These are phyloP conservation scores for Apoda limacodes DNA, from an alignment of 2,888 invertebrate species.

Conservation along the genomic window DNA sequence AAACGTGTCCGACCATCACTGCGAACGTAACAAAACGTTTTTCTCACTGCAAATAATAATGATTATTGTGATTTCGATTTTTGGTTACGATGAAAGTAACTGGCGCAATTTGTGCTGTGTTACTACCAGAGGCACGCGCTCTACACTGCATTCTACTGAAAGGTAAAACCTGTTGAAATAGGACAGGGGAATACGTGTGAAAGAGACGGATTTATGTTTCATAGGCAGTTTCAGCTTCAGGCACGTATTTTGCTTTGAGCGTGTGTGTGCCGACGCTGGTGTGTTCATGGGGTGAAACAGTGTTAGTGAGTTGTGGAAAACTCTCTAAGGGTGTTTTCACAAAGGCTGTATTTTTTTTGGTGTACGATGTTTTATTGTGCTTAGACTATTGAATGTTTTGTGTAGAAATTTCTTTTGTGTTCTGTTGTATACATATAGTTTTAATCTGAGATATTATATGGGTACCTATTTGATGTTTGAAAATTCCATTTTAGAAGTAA, in stretches of 20 bases:
- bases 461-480: too few relatives aligned
- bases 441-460: too few relatives aligned
- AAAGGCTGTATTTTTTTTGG: slow-evolving; percentile 10
- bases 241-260: slow-evolving; percentile 52
- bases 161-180: slow-evolving; percentile 70
- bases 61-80: too few relatives aligned
- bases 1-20: slow-evolving; percentile 38
- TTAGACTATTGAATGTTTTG: too few relatives aligned
- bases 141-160: slow-evolving; percentile 59
- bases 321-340: slow-evolving; percentile 61
- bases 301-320: slow-evolving; percentile 67
- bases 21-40: slow-evolving; percentile 38
- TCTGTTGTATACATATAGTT: too few relatives aligned
- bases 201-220: slow-evolving; percentile 31
- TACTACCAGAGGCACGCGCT: slow-evolving; percentile 66
- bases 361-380: too few relatives aligned
- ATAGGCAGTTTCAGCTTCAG: slow-evolving; percentile 43
- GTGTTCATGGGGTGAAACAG: slow-evolving; percentile 41
- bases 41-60: slow-evolving; percentile 15
- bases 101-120: slow-evolving; percentile 63
- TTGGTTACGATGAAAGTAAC: too few relatives aligned
- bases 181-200: slow-evolving; percentile 51
- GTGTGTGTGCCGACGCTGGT: slow-evolving; percentile 36
- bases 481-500: too few relatives aligned
- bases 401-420: too few relatives aligned